Evolutionary conservation across 2,113 vertebrate species (phyloP).

Genomic region (Scortum barcoo): DNA sequence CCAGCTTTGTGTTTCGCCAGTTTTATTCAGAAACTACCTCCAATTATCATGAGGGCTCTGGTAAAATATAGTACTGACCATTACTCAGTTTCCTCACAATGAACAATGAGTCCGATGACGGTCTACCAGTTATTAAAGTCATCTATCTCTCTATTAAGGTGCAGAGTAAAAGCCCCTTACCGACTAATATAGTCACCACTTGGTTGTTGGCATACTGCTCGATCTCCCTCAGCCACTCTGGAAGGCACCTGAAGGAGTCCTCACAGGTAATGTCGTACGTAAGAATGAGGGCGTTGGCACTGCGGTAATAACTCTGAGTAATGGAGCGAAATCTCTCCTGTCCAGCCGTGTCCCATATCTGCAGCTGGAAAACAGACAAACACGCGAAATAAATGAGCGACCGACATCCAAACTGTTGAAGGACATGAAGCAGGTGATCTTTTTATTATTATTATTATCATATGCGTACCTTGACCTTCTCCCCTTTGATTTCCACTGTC

Average conservation of each 20-base stretch:
- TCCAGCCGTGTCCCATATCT: constrained; percentile 99
- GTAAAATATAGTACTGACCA: background rate
- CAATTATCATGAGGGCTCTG: background rate
- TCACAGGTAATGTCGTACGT: constrained; percentile 99
- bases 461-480: constrained; percentile 95
- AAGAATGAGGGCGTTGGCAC: constrained; percentile 96
- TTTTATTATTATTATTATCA: background rate
- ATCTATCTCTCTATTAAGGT: too few relatives aligned
- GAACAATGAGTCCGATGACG: background rate
- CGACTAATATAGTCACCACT: constrained; percentile 98
- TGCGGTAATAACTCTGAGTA: constrained; percentile 99
- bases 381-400: background rate
- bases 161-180: constrained; percentile 82
- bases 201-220: constrained; percentile 99
- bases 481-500: constrained; percentile 98
- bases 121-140: background rate
- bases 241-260: constrained; percentile 98
- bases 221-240: constrained; percentile 98
- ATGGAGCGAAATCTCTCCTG: constrained; percentile 99
- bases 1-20: background rate
- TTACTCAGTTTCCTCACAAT: background rate
- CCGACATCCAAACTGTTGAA: background rate
- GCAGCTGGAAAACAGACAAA: constrained; percentile 87
- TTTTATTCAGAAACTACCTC: background rate
- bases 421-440: background rate